These are phyloP conservation scores for Oryzias dopingdopingensis DNA, from an alignment of 2,797 vertebrate genomes.

Conservation along the genomic window DNA sequence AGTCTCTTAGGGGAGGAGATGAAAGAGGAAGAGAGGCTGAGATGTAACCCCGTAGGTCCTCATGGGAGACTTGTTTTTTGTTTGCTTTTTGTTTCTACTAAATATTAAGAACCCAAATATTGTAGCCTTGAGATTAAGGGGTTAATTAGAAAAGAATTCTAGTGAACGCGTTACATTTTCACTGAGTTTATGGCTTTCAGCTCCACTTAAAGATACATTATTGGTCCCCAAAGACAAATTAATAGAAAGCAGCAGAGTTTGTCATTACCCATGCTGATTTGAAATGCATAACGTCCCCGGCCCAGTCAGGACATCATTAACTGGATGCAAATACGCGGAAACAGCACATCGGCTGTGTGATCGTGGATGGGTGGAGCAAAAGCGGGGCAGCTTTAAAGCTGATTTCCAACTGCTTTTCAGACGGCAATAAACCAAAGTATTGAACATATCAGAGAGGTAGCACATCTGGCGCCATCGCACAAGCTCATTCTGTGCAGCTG, in stretches of 20 bases:
- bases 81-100: slow-evolving; percentile 34
- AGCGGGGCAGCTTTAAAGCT: slow-evolving; percentile 10
- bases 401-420: slow-evolving; percentile 16
- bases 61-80: slow-evolving; percentile 21
- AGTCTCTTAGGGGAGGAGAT: slow-evolving; percentile 52
- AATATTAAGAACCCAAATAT: slow-evolving; percentile 43
- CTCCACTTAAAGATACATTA: no score
- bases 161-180: no score
- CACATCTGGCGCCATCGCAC: slow-evolving; percentile 9
- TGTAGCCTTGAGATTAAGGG: slow-evolving; percentile 30
- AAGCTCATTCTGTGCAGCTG: slow-evolving; percentile 23
- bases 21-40: slow-evolving; percentile 50
- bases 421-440: background rate
- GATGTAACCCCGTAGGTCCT: slow-evolving; percentile 35
- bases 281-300: slow-evolving; percentile 14
- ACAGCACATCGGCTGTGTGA: slow-evolving; percentile 26
- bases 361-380: slow-evolving; percentile 17
- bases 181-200: no score
- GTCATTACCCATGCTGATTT: slow-evolving; percentile 17
- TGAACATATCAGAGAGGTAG: slow-evolving; percentile 14
- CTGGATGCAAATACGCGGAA: slow-evolving; percentile 44
- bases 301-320: slow-evolving; percentile 38
- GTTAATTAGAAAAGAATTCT: slow-evolving; percentile 27
- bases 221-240: no score
- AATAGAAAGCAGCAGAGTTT: background rate